phyloP scores from a whole-genome alignment of 2,888 invertebrate genomes.

The Cataglyphis livida region DNA sequence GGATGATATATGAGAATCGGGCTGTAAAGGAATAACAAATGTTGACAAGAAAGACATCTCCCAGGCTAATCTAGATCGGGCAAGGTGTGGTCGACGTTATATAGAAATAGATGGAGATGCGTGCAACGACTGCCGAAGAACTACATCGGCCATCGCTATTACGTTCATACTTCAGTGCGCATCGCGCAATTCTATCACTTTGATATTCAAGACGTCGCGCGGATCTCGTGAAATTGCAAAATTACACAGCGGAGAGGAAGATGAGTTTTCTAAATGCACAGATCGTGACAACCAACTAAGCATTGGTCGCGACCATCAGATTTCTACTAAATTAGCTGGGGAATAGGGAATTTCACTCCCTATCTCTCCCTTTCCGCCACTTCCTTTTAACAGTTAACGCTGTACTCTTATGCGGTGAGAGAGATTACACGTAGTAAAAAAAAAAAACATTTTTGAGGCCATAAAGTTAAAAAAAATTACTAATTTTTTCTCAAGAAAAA shows the following conservation, averaged over 20 bases:
- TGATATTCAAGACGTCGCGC: conserved; percentile 54
- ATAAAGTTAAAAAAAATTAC: neutral
- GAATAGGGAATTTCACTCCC: conserved; percentile 43
- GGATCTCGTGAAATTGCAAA: conserved; percentile 54
- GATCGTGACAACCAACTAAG: conserved; percentile 55
- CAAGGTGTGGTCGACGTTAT: conserved; percentile 67
- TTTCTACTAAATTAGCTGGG: conserved; percentile 72
- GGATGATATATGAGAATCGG: conserved; percentile 13
- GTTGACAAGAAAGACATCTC: conserved; percentile 55
- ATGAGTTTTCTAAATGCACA: conserved; percentile 56
- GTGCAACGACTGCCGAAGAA: conserved; percentile 65
- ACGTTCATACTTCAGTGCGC: conserved; percentile 53
- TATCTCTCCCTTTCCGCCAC: conserved; percentile 41
- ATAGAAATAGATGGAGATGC: conserved; percentile 67
- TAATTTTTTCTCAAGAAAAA: neutral
- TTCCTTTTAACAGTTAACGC: conserved; percentile 57
- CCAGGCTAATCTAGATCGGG: conserved; percentile 51
- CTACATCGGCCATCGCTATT: conserved; percentile 63
- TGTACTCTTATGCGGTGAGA: conserved; percentile 32
- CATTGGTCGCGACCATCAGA: conserved; percentile 75
- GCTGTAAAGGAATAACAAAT: conserved; percentile 53
- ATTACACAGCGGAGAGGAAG: conserved; percentile 45
- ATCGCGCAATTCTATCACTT: conserved; percentile 43
- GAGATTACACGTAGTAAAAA: conserved; percentile 17
- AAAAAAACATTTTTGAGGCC: conserved; percentile 8